Evolutionary conservation across 23 tunicate species (phyloP).

Genomic region (Diplosoma virens): DNA sequence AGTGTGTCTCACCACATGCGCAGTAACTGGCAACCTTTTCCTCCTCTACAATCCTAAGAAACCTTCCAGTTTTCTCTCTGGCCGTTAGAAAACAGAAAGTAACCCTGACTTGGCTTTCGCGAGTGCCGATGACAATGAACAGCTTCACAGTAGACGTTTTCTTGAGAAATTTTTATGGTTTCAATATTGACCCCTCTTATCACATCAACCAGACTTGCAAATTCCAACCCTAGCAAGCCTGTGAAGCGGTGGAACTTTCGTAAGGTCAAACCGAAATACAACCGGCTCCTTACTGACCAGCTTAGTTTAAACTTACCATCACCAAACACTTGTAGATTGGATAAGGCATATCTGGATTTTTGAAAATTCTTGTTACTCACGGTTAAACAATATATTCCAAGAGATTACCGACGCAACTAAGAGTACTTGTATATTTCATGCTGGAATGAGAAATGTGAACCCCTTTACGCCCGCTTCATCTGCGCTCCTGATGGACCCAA

Average conservation of each 20-base stretch:
- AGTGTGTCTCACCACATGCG: background rate
- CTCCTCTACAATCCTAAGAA: background rate
- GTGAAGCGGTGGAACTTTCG: conserved; percentile 18
- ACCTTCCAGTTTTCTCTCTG: background rate
- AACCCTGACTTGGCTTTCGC: conserved; percentile 4
- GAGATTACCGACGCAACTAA: conserved; percentile 4
- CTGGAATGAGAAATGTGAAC: conserved; percentile 6
- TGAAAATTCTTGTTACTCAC: background rate
- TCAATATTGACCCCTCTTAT: too few relatives aligned
- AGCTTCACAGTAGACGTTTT: background rate
- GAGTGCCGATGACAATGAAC: background rate
- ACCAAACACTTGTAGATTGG: background rate
- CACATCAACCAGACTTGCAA: too few relatives aligned
- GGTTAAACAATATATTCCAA: conserved; percentile 10
- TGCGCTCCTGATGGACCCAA: too few relatives aligned
- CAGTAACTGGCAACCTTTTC: background rate
- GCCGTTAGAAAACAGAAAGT: background rate
- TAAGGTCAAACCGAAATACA: background rate
- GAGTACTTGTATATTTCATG: too few relatives aligned
- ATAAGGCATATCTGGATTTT: conserved; percentile 14
- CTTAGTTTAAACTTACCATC: background rate
- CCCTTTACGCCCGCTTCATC: too few relatives aligned
- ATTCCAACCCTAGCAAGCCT: too few relatives aligned
- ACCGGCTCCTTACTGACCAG: conserved; percentile 1
- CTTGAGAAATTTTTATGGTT: too few relatives aligned